Base-by-base conservation (phyloP, 1,140 invertebrate species). In the Philaenus spumarius region DNA sequence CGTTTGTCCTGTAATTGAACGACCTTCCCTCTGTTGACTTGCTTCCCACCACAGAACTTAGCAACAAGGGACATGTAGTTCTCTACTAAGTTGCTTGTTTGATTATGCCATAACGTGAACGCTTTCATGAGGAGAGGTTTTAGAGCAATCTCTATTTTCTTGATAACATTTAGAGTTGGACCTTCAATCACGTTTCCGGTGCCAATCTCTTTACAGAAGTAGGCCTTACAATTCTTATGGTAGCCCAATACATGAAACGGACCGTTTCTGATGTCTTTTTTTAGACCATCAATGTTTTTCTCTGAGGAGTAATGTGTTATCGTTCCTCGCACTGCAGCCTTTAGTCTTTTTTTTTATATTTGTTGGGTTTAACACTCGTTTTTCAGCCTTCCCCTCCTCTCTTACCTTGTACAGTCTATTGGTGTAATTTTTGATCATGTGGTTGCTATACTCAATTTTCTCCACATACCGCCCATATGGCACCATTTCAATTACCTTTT, bases 341-440 rank as follows among this genome's bases (percentile, higher is more conserved):
- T n/a, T n/a, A n/a, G n/a, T n/a, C n/a, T n/a, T n/a, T n/a, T n/a
- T n/a, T n/a, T n/a, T n/a, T n/a, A n/a, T n/a, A n/a, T n/a, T n/a
- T n/a, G n/a, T n/a, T n/a, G n/a, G n/a, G n/a, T n/a, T n/a, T n/a
- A n/a, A n/a, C n/a, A n/a, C n/a, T n/a, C n/a, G n/a, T n/a, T n/a
- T n/a, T n/a, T 26, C 50, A 26, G 24, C 50, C 7, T 2, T 34
- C 22, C 50, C 50, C 2, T 52, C 30, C 30, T 52, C 50, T 34
- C 50, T 52, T 35, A 52, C 34, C 50, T 52, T 52, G 50, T 35
- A 52, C 2, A 52, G 50, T 35, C 50, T 24, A 26, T 52, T 52
- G 5, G 50, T 52, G 50, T 52, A 35, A 52, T 52, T 52, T 30
- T 52, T 52, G 5, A 52, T 60, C 52, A 56, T 39, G 15, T 47